Evolutionary conservation across 1,140 invertebrate species (phyloP), one percentile per base, ranked within the genome.

Genomic region (Camponotus vicinus): DNA sequence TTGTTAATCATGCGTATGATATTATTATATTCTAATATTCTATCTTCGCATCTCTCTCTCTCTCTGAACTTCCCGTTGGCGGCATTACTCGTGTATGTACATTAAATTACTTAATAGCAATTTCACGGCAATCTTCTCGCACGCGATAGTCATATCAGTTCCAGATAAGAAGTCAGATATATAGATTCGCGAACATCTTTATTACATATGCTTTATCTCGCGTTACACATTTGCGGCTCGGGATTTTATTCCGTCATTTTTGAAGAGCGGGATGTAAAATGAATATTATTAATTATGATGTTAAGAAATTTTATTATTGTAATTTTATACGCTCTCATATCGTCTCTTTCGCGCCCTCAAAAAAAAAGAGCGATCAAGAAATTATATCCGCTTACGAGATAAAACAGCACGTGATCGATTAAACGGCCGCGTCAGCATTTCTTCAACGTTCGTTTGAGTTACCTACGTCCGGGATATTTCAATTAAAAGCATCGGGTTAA

Each of bases 401-500:
- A 42, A 27, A 32, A 57, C 37, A n/a, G 52, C 18, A 27, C 45
- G n/a, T 70, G 69, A 55, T 21, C 71, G 64, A 32, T 40, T 42
- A 37, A 34, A 32, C 13, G 57, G 13, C 2, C 27, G 49, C 49
- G 7, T 49, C 42, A 37, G 49, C 42, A 82, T 82, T 86, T 42
- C 49, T 77, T 71, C 40, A 70, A 61, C 71, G n/a, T 86, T 89
- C 85, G 40, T 87, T 87, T 83, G 69, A 78, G 61, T 88, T 84
- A 89, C 61, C 85, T 76, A 91, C 91, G 89, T 92, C 91, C 91
- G 88, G 91, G 92, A 93, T 92, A 92, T 93, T 92, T 93, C 91
- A 93, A 93, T 93, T 93, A 92, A 90, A 91, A 89, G 76, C 82
- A 77, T 79, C 40, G 42, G 87, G 67, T 78, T 91, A 92, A 92